These are phyloP conservation scores for Nezara viridula DNA, from an alignment of 2,888 invertebrate species.

Conservation along the genomic window DNA sequence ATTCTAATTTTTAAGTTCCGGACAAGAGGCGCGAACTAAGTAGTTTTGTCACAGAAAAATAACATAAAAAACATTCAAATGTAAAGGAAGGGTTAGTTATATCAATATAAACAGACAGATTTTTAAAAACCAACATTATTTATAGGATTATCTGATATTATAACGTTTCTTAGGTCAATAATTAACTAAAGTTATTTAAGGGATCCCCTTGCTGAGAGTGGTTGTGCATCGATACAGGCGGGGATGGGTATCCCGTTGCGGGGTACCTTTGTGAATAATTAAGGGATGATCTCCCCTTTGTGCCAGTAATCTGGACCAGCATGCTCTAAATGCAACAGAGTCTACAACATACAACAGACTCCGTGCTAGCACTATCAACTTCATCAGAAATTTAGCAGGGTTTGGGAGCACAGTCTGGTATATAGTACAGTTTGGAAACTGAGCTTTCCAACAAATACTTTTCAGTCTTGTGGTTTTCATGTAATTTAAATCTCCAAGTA, in stretches of 20 bases:
- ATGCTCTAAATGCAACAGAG: constrained; percentile 31
- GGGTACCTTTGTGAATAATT: constrained; percentile 34
- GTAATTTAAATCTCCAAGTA: not conserved
- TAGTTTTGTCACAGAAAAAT: no score
- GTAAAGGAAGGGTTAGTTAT: no score
- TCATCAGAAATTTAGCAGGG: constrained; percentile 25
- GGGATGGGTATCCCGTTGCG: constrained; percentile 26
- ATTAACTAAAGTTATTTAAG: not conserved
- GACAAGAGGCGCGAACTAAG: no score
- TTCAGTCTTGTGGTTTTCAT: not conserved
- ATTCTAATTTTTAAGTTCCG: no score
- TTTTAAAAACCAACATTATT: no score
- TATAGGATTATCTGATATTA: not conserved
- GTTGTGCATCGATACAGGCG: not conserved
- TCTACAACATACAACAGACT: not conserved
- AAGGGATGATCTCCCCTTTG: constrained; percentile 18
- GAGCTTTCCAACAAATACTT: not conserved
- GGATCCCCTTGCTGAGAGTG: not conserved
- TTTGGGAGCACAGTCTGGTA: not conserved
- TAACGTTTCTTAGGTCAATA: not conserved
- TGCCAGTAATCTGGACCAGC: constrained; percentile 26
- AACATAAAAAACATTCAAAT: no score
- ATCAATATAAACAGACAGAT: no score
- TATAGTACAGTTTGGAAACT: not conserved
- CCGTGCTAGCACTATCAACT: not conserved